Conservation (phyloP, 2,888 invertebrate species). For the Eristalis tenax region DNA sequence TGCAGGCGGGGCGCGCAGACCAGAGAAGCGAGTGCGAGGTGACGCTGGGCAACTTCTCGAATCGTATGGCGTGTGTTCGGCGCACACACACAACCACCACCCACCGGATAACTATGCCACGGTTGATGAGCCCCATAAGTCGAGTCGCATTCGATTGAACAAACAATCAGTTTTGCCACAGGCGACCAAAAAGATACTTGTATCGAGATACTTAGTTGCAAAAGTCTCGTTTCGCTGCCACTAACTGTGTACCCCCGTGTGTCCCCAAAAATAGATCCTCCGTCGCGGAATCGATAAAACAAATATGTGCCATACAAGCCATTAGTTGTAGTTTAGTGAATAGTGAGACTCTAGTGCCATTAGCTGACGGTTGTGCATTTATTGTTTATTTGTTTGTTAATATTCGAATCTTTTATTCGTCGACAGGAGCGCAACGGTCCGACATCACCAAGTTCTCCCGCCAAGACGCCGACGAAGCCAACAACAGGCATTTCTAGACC, state of each 20-base stretch:
- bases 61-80: background rate
- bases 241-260: background rate
- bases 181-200: slow-evolving; percentile 73
- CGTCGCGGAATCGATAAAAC: slow-evolving; percentile 24
- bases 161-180: slow-evolving; percentile 74
- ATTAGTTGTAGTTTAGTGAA: slow-evolving; percentile 5
- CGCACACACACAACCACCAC: slow-evolving; percentile 29
- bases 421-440: slow-evolving; percentile 85
- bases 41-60: background rate
- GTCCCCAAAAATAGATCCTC: slow-evolving; percentile 41
- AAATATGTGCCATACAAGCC: slow-evolving; percentile 37
- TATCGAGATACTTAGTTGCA: slow-evolving; percentile 47
- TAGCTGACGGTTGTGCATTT: background rate
- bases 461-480: slow-evolving; percentile 84
- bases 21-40: slow-evolving; percentile 7
- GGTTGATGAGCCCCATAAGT: slow-evolving; percentile 72
- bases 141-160: slow-evolving; percentile 73
- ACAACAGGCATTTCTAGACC: slow-evolving; percentile 80
- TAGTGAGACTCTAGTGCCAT: background rate
- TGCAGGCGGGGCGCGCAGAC: background rate
- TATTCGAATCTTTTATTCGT: background rate
- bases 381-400: background rate
- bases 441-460: slow-evolving; percentile 86
- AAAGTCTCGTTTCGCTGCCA: slow-evolving; percentile 15
- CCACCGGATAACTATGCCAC: slow-evolving; percentile 68